phyloP scores from a whole-genome alignment of 2,113 vertebrate species.

The Neogobius melanostomus region DNA sequence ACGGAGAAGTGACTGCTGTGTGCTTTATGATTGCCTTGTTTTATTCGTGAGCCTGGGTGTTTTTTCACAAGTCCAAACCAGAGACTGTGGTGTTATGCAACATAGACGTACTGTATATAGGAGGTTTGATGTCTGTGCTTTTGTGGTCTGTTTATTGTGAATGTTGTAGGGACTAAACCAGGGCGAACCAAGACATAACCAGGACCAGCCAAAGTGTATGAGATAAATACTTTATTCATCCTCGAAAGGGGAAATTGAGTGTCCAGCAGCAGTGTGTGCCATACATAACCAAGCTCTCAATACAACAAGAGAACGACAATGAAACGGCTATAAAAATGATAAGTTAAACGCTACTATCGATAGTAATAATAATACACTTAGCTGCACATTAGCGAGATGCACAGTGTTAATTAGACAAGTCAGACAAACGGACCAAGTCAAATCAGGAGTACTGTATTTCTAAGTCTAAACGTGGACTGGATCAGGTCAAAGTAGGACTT shows the following conservation, averaged over 20 bases:
- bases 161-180: not conserved
- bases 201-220: not conserved
- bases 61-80: conserved; percentile 72
- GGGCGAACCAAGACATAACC: not conserved
- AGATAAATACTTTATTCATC: too few species aligned
- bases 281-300: too few species aligned
- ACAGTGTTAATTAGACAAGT: not conserved
- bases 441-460: not conserved
- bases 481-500: not conserved
- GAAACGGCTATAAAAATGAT: not conserved
- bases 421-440: not conserved
- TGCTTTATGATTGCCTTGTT: conserved; percentile 78
- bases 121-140: not conserved
- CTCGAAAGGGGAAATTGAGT: too few species aligned
- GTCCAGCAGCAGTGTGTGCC: too few species aligned
- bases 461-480: not conserved
- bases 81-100: conserved; percentile 11
- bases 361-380: too few species aligned
- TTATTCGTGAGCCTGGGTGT: conserved; percentile 60
- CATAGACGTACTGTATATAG: too few species aligned
- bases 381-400: too few species aligned
- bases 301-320: too few species aligned
- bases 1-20: conserved; percentile 77
- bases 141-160: not conserved
- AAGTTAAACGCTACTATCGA: too few species aligned